Base-by-base conservation (phyloP, 2,797 vertebrate species). In the Lithobates sylvaticus region DNA sequence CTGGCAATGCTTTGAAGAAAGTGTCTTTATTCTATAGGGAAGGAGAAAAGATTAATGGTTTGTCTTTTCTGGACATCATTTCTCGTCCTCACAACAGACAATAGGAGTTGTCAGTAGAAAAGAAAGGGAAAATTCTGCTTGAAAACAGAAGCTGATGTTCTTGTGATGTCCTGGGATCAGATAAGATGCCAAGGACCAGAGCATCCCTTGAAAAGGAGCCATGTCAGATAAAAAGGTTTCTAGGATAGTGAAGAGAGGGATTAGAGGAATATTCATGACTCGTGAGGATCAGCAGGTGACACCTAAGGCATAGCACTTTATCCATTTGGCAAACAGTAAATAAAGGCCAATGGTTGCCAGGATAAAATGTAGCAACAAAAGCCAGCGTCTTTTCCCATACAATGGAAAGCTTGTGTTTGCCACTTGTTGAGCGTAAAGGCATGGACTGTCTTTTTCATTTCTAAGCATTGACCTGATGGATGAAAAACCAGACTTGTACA, bases 251-350 rank as follows among this genome's bases (percentile, higher is more conserved):
- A 94, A 93, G 94, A 94, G 91, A 84, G 91, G 96, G 97, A 98
- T 99, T 98, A 97, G 93, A 91, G 88, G 95, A 95, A 95, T 97
- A 97, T 98, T 98, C 96, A 98, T 97, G 96, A 96, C 93, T 93
- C 94, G 93, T 90, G 89, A 83, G 94, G 95, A 96, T 93, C 95
- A 96, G 96, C 96, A 97, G 97, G 97, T 98, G 96, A 98, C 96
- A 93, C 94, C 89, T 92, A 90, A 92, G 91, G 93, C 94, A 92
- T 91, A 92, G 91, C 91, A 89, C 92, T 94, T 99, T 93, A 99
- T 98, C 97, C 96, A 94, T 97, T 98, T 92, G 94, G 96, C 95
- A 98, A 99, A 99, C 96, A 98, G 91, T 90, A 89, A 93, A 93
- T 92, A 95, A 93, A 96, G 91, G 86, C 75, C 88, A 88, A 91